Base-by-base conservation (phyloP, 2,797 vertebrate genomes). In the Etheostoma nigrum region DNA sequence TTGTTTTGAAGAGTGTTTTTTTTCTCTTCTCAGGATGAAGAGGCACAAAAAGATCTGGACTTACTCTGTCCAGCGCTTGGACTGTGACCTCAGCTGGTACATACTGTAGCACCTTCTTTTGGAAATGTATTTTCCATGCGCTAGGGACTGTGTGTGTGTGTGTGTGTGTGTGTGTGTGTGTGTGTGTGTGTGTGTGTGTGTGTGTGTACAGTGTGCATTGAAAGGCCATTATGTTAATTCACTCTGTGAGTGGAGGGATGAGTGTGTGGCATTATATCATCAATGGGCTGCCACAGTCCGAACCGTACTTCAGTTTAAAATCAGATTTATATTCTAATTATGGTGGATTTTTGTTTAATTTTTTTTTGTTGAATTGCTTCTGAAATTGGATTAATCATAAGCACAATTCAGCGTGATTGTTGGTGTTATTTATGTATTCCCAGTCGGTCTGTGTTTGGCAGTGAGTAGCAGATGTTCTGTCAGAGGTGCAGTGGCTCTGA, bases 11-110 rank as follows among this genome's bases (percentile, higher is more conserved):
- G 16, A 57, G 45, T 62, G 57, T 14, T 44, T 45, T 33, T 61
- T 45, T 83, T 30, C 30, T 30, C 5, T 61, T 15, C 53, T 68
- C 72, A 96, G 96, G 94, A 96, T 78, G 88, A 93, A 74, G 95
- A 96, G 45, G 95, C 95, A 55, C 93, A 95, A 60, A 96, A 94
- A 86, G 95, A 96, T 81, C 85, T 96, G 83, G 91, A 93, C 67
- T 53, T 81, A 42, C 93, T 96, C 61, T 78, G 84, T 23, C 87
- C 88, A 4, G 91, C 78, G 0, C 86, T 95, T 3, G 86, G 88
- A 74, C 53, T 92, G 69, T 94, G 86, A 94, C 44, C 6, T 27
- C 76, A 13, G 9, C 27, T 47, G 18, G 45, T 27, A 64, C 62
- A 25, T 9, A 4, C 30, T 30, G 30, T 30, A 30, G 19, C 48